Conservation (phyloP, 2,888 invertebrate genomes). For the Eustalomyia histrio region DNA sequence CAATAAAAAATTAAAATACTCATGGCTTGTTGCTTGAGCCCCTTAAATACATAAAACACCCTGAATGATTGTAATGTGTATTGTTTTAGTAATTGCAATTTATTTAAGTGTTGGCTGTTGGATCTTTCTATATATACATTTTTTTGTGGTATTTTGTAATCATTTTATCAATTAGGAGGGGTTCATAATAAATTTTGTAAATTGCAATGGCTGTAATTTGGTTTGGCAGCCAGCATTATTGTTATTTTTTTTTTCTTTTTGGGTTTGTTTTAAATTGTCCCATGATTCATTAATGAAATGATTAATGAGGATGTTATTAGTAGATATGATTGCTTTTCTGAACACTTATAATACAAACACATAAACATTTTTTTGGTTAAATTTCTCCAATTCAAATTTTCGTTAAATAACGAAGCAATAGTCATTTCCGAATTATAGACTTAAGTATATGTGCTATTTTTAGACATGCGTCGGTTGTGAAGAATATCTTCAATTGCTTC, state of each 20-base stretch:
- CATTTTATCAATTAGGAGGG: conserved; percentile 6
- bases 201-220: not conserved
- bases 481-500: too few relatives aligned
- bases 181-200: not conserved
- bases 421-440: too few relatives aligned
- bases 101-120: not conserved
- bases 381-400: too few relatives aligned
- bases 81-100: conserved; percentile 7
- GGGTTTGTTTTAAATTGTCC: not conserved
- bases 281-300: conserved; percentile 43
- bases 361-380: too few relatives aligned
- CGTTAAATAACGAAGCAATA: too few relatives aligned
- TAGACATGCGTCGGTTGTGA: too few relatives aligned
- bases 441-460: too few relatives aligned
- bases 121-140: not conserved
- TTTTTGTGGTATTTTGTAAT: conserved; percentile 3
- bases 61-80: not conserved
- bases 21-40: not conserved
- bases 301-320: conserved; percentile 54
- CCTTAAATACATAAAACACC: not conserved
- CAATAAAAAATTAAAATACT: conserved; percentile 9
- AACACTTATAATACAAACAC: too few relatives aligned
- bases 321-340: not conserved
- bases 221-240: not conserved
- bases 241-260: not conserved